Percentiles rank a stretch among this genome's conserved stretches.
Evolutionary conservation across 2,113 vertebrate genomes (phyloP).

Genomic region (Phalacrocorax brasilianus): DNA sequence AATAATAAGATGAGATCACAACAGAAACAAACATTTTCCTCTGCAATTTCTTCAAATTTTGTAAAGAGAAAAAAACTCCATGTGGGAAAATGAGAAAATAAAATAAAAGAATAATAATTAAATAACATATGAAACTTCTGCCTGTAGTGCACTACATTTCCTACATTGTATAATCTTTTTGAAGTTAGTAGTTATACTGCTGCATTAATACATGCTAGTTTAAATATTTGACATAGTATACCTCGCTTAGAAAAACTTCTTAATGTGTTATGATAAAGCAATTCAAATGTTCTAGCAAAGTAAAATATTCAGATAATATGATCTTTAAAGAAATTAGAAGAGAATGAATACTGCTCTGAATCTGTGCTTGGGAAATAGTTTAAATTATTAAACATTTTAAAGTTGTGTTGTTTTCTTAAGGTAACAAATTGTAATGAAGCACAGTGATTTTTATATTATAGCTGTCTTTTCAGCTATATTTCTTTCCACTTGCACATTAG

Average conservation of each 20-base stretch:
- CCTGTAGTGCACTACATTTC: not conserved
- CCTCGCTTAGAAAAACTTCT: not conserved
- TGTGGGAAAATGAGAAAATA: not conserved
- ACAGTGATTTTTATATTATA: not conserved
- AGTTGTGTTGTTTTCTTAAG: not conserved
- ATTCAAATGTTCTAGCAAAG: not conserved
- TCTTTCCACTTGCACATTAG: constrained; percentile 13
- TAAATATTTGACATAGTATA: not conserved
- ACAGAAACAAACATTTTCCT: not conserved
- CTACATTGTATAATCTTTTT: not conserved
- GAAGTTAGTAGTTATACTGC: not conserved
- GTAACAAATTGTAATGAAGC: not conserved
- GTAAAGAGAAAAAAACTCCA: not conserved
- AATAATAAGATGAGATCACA: not conserved
- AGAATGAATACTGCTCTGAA: not conserved
- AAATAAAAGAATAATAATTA: not conserved
- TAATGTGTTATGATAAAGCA: not conserved
- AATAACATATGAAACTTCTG: not conserved
- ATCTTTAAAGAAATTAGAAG: not conserved
- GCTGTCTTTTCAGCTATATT: constrained; percentile 10
- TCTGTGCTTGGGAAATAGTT: not conserved
- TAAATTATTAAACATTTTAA: not conserved
- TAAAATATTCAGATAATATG: not conserved
- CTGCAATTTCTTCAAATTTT: not conserved
- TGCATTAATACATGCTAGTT: not conserved